Conservation (phyloP, 2,888 invertebrate species). For the Alloscopus bannaensis region DNA sequence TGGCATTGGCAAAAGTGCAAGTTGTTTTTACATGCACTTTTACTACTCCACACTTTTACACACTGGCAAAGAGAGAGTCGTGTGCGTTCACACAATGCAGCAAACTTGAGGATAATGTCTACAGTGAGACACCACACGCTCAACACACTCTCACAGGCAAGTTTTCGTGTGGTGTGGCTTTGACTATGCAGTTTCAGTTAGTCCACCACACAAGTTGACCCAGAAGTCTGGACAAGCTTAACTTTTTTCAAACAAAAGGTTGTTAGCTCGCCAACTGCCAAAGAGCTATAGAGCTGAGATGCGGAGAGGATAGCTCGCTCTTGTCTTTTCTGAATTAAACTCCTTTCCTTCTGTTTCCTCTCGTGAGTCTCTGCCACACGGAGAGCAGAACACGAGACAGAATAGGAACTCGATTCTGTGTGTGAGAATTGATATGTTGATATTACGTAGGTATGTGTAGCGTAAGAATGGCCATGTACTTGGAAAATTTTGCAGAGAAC, state of each 20-base stretch:
- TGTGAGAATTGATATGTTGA: slow-evolving; percentile 23
- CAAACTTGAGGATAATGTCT: slow-evolving; percentile 4
- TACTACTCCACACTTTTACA: slow-evolving; percentile 26
- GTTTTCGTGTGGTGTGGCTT: neutral
- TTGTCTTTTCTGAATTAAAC: slow-evolving; percentile 22
- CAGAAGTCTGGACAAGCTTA: slow-evolving; percentile 63
- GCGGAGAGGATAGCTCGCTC: slow-evolving; percentile 17
- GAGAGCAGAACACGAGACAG: neutral
- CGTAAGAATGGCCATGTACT: slow-evolving; percentile 52
- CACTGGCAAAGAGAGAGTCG: slow-evolving; percentile 21
- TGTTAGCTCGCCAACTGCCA: slow-evolving; percentile 63
- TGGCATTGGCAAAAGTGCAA: slow-evolving; percentile 62
- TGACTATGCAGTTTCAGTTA: slow-evolving; percentile 28
- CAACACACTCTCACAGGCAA: neutral
- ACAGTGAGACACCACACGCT: neutral
- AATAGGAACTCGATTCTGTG: neutral
- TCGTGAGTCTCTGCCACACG: neutral
- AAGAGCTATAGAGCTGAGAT: slow-evolving; percentile 33
- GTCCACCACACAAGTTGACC: slow-evolving; percentile 60
- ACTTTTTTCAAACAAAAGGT: slow-evolving; percentile 58
- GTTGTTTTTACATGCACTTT: slow-evolving; percentile 58
- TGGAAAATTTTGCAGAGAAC: slow-evolving; percentile 57
- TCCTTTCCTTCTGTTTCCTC: slow-evolving; percentile 30
- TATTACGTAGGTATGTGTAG: slow-evolving; percentile 48
- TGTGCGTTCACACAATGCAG: slow-evolving; percentile 23